Evolutionary conservation across 2,888 invertebrate species (phyloP).

Genomic region (Uloborus plumipes): DNA sequence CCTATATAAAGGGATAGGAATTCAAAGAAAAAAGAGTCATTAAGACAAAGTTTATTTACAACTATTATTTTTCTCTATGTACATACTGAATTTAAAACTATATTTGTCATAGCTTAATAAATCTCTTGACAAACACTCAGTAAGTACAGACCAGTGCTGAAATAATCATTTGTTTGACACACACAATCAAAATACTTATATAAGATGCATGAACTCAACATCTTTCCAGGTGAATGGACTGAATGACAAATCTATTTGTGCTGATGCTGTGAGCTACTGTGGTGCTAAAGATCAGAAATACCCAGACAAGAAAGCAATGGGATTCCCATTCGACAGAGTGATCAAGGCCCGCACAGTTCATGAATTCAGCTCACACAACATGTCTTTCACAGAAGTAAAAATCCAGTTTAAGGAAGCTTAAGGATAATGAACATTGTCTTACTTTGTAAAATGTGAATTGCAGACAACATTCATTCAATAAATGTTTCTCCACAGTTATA

Average conservation of each 20-base stretch:
- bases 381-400: constrained; percentile 76
- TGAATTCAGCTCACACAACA: constrained; percentile 65
- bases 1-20: no score
- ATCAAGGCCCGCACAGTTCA: constrained; percentile 36
- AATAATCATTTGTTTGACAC: constrained; percentile 77
- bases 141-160: constrained; percentile 82
- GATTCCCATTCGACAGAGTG: constrained; percentile 82
- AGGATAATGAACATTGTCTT: neutral
- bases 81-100: no score
- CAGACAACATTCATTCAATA: no score
- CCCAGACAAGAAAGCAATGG: constrained; percentile 87
- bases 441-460: no score
- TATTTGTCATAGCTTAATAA: no score
- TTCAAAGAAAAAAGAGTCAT: no score
- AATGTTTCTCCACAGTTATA: no score
- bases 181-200: constrained; percentile 76
- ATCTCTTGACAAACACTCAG: constrained; percentile 78
- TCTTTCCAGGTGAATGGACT: constrained; percentile 68
- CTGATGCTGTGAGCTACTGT: constrained; percentile 84
- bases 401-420: constrained; percentile 69
- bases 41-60: no score
- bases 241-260: constrained; percentile 73
- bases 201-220: constrained; percentile 71
- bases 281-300: constrained; percentile 83
- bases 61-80: no score